These are phyloP conservation scores for Eupsilia transversa DNA, from an alignment of 2,888 invertebrate species.

Conservation along the genomic window DNA sequence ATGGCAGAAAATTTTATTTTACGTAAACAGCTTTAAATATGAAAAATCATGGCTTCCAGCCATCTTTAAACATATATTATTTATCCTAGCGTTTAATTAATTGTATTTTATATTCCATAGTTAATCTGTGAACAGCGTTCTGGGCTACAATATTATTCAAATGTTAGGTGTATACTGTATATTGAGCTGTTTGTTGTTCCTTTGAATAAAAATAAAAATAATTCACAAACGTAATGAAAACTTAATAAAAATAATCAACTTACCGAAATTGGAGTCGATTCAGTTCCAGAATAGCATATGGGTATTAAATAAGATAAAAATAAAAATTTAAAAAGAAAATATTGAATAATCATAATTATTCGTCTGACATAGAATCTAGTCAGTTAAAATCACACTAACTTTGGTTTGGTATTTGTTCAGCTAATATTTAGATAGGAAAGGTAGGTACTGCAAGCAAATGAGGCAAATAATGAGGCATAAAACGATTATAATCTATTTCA, in stretches of 20 bases:
- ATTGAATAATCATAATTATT: constrained; percentile 16
- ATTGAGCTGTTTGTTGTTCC: too few relatives aligned
- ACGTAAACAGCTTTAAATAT: too few relatives aligned
- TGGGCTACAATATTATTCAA: too few relatives aligned
- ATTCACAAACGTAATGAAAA: neutral
- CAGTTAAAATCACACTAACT: constrained; percentile 46
- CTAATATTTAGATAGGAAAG: neutral
- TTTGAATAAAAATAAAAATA: too few relatives aligned
- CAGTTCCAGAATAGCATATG: constrained; percentile 3
- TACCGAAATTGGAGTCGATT: neutral
- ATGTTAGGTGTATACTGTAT: too few relatives aligned
- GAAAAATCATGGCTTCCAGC: neutral
- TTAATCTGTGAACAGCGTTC: too few relatives aligned
- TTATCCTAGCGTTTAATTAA: too few relatives aligned
- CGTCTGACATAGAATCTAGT: neutral
- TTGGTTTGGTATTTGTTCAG: neutral
- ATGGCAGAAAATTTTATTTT: neutral
- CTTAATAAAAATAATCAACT: neutral
- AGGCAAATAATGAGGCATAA: constrained; percentile 11
- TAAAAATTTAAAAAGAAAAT: neutral
- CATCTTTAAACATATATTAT: too few relatives aligned
- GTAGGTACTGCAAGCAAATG: constrained; percentile 4
- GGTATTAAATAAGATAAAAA: neutral
- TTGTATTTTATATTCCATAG: too few relatives aligned
- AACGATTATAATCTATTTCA: neutral